Percentiles rank a stretch among this genome's conserved stretches.
phyloP scores from a whole-genome alignment of 2,888 invertebrate species.

The Anthoptus insignis region DNA sequence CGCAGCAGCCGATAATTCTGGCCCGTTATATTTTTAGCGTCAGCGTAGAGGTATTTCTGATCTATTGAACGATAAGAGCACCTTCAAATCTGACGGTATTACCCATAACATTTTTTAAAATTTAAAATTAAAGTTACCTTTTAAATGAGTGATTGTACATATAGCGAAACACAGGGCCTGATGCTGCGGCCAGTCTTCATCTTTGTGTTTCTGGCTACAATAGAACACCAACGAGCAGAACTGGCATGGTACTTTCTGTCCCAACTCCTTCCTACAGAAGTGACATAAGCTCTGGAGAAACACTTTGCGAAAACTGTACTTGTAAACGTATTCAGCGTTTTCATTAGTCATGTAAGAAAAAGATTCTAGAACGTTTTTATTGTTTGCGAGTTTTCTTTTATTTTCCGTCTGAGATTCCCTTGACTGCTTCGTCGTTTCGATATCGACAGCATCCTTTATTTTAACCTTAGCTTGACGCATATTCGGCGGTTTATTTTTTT shows the following conservation, averaged over 20 bases:
- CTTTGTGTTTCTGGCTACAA: constrained; percentile 88
- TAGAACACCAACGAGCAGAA: constrained; percentile 89
- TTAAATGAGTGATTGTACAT: constrained; percentile 84
- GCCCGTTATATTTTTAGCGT: constrained; percentile 77
- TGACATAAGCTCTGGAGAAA: constrained; percentile 88
- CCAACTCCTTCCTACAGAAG: constrained; percentile 75
- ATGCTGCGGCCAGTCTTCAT: constrained; percentile 86
- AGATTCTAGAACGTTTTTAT: constrained; percentile 58
- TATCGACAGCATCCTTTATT: constrained; percentile 72
- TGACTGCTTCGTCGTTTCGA: constrained; percentile 61
- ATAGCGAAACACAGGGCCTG: constrained; percentile 88
- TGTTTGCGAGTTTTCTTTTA: constrained; percentile 57
- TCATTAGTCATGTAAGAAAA: constrained; percentile 76
- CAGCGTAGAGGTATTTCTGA: constrained; percentile 83
- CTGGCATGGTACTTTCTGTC: constrained; percentile 68
- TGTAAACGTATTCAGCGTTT: constrained; percentile 88
- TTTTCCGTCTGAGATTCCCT: constrained; percentile 70
- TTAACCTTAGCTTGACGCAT: constrained; percentile 73
- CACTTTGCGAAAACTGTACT: constrained; percentile 89
- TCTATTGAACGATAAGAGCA: constrained; percentile 63
- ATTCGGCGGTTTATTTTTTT: constrained; percentile 79
- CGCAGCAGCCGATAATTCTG: constrained; percentile 89
- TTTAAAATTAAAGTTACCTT: constrained; percentile 66
- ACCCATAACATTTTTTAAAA: background rate
- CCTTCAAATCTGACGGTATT: too few relatives aligned